Conservation (phyloP, 2,888 invertebrate species). For the Chalcosyrphus nemorum region DNA sequence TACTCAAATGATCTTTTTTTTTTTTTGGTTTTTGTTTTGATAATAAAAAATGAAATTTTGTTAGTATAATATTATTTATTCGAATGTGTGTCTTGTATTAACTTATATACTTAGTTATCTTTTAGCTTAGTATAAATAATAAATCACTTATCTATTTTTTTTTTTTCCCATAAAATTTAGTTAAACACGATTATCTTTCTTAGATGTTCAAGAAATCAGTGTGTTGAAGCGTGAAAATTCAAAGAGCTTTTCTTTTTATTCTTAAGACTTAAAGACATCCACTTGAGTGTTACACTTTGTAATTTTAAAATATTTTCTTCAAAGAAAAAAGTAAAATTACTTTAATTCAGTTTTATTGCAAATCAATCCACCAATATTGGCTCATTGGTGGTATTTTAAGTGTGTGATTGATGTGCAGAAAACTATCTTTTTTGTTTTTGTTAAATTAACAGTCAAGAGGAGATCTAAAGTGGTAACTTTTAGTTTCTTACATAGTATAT, state of each 20-base stretch:
- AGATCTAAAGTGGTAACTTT: conserved; percentile 18
- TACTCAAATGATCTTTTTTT: conserved; percentile 53
- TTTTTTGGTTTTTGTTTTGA: conserved; percentile 48
- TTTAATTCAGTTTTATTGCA: conserved; percentile 13
- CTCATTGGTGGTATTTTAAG: conserved; percentile 52
- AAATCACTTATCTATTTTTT: conserved; percentile 44
- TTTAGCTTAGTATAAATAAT: conserved; percentile 63
- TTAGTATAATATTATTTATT: conserved; percentile 66
- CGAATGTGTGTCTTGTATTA: conserved; percentile 67
- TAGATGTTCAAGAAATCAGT: conserved; percentile 19
- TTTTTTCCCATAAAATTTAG: conserved; percentile 27
- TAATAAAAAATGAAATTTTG: conserved; percentile 71
- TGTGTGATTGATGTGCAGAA: conserved; percentile 43
- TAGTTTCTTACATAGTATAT: neutral
- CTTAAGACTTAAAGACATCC: conserved; percentile 13
- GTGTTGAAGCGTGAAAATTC: neutral
- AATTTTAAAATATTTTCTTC: neutral
- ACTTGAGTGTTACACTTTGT: conserved; percentile 22
- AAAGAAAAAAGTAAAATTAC: neutral
- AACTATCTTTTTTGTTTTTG: too few relatives aligned
- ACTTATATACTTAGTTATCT: conserved; percentile 58
- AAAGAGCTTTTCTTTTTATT: neutral
- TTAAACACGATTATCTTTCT: conserved; percentile 19
- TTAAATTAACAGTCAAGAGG: conserved; percentile 44
- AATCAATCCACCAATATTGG: conserved; percentile 59